phyloP scores from a whole-genome alignment of 2,888 invertebrate species.

The Linyphia triangularis region DNA sequence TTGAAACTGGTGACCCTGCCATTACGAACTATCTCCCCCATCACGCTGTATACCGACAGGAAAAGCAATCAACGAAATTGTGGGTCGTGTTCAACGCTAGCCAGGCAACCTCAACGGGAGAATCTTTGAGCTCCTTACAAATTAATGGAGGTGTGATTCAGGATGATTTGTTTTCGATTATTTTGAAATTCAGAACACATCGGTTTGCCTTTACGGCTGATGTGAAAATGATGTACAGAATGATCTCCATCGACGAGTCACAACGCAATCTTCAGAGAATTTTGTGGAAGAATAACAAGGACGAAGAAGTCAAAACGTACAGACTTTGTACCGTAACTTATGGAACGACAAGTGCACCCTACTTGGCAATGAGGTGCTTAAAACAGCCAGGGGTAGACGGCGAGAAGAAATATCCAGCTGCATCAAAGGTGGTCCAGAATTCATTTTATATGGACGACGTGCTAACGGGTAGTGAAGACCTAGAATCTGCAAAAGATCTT shows the following conservation, averaged over 20 bases:
- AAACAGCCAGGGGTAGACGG: background rate
- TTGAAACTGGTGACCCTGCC: background rate
- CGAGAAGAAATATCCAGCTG: background rate
- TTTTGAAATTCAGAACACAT: constrained; percentile 78
- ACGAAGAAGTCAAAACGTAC: constrained; percentile 66
- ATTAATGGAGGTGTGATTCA: constrained; percentile 78
- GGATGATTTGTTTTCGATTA: constrained; percentile 78
- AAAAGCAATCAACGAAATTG: constrained; percentile 73
- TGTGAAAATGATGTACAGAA: constrained; percentile 79
- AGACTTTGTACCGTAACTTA: constrained; percentile 12
- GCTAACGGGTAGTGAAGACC: background rate
- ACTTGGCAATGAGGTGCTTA: background rate
- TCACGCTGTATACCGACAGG: constrained; percentile 65
- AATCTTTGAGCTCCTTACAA: constrained; percentile 78
- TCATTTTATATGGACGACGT: background rate
- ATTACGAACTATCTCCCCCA: constrained; percentile 70
- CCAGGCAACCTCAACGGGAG: background rate
- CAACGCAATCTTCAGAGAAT: constrained; percentile 79
- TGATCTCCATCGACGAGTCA: constrained; percentile 77
- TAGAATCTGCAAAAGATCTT: background rate
- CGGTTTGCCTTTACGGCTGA: constrained; percentile 78
- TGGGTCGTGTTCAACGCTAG: constrained; percentile 75
- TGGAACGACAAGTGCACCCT: constrained; percentile 9
- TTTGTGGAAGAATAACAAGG: constrained; percentile 78
- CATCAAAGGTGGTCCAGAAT: background rate